phyloP scores from a whole-genome alignment of 2,888 invertebrate genomes.

The Hemithea aestivaria region DNA sequence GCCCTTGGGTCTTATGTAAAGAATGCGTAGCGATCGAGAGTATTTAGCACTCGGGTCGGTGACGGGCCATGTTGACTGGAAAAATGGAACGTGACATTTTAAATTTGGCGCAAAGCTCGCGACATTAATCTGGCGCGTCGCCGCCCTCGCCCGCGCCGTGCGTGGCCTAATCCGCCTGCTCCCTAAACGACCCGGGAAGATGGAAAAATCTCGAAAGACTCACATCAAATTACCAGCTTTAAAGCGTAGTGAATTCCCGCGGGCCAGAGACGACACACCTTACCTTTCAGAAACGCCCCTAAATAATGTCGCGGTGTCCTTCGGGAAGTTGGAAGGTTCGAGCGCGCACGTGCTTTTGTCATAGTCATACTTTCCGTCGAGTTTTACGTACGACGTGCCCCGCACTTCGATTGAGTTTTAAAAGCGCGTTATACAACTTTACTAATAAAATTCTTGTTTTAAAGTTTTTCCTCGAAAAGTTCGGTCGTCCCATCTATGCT shows the following conservation, averaged over 20 bases:
- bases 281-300: constrained; percentile 71
- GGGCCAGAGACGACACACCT: constrained; percentile 68
- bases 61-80: constrained; percentile 64
- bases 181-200: constrained; percentile 69
- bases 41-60: constrained; percentile 53
- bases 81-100: constrained; percentile 76
- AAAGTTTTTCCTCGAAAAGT: constrained; percentile 50
- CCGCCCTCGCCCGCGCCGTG: constrained; percentile 65
- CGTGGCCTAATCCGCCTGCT: constrained; percentile 71
- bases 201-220: constrained; percentile 76
- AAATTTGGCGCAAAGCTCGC: constrained; percentile 73
- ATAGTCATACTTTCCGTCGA: constrained; percentile 70
- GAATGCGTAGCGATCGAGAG: constrained; percentile 49
- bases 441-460: constrained; percentile 58
- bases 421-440: constrained; percentile 57
- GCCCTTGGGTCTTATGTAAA: constrained; percentile 33
- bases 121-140: constrained; percentile 75
- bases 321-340: constrained; percentile 71
- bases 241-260: constrained; percentile 71
- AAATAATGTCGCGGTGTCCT: constrained; percentile 70
- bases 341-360: constrained; percentile 73
- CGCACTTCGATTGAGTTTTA: constrained; percentile 68
- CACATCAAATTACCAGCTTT: constrained; percentile 77
- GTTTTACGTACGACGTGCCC: constrained; percentile 72
- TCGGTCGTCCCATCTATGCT: constrained; percentile 37